Base-by-base conservation (phyloP, 2,888 invertebrate species). In the Teinopalpus imperialis region DNA sequence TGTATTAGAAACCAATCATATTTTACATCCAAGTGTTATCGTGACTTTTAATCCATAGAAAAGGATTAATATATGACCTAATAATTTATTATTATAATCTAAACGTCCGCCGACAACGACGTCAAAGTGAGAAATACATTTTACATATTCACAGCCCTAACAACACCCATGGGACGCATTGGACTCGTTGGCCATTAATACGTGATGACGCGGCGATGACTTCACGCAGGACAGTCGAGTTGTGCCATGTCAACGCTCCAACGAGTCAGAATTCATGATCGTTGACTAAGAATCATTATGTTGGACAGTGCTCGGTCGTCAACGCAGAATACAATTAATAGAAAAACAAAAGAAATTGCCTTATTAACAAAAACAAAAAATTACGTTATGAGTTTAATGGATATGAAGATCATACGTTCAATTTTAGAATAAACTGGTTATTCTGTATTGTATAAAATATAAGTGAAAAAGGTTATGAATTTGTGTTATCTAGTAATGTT, bases 111-210 rank as follows among this genome's bases (percentile, higher is more conserved):
- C 39, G 18, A 9, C 26, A 14, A 13, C 8, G 64, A 59, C 58
- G 57, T 64, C 60, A 47, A 43, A 31, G 16, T 16, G 32, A 52
- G 35, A 42, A 55, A 53, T 66, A 61, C 62, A 63, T 69, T 74
- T 61, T 75, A 79, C 69, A 79, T 75, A 78, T 80, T 85, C 85
- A 86, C 85, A 85, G 85, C 85, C 83, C 75, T 78, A 71, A 73
- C 73, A 66, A 72, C 75, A 65, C 69, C 66, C 66, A 66, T 48
- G 48, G 58, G 59, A 64, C 63, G 59, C 53, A 53, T 45, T 56
- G 54, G 55, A 52, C 61, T 53, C 52, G 63, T 63, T 62, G 27
- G 6, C 39, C 4, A 13, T 21, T 40, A 20, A 21, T 21, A 41
- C 23, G 23, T 4, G 4, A 14, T 7, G 10, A 23, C 14, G 14